Evolutionary conservation across 2,888 invertebrate species (phyloP), one percentile per base, ranked within the genome.

Genomic region (Baronia brevicornis): DNA sequence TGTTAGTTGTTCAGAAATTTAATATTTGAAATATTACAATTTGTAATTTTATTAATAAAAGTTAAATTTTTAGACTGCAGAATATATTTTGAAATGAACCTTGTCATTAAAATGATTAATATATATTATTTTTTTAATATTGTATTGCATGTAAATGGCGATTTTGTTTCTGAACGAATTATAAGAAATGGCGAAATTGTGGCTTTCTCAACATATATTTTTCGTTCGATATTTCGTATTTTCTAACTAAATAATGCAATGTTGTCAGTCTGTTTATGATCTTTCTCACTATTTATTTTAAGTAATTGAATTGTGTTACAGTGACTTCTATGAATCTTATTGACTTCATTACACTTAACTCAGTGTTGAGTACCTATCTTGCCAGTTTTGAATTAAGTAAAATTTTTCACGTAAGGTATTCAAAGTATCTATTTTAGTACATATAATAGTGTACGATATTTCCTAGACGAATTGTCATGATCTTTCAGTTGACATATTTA

Each of bases 121-220:
- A n/a, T n/a, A n/a, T n/a, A n/a, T n/a, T n/a, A n/a, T n/a, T n/a
- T n/a, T n/a, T n/a, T n/a, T n/a, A n/a, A n/a, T 50, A 38, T 43
- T 33, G 14, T 28, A 18, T 18, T 28, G 7, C n/a, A 8, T 10
- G 9, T 7, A 8, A 20, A n/a, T 15, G 18, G 8, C 5, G 25
- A 17, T 23, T 22, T 21, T 27, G 39, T 55, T 60, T 53, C 50
- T 43, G 45, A 56, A 56, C 54, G 24, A 43, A 53, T 51, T 67
- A 66, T 68, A 64, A 69, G 75, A 72, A 79, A 80, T 80, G 80
- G 82, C 80, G 79, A 79, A 70, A 70, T 71, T 68, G 71, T 71
- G 66, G 60, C 54, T 69, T 61, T 62, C 64, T 54, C 61, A 64
- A 67, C 59, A 67, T 66, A 54, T 67, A 64, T 60, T 68, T 58